phyloP scores from a whole-genome alignment of 1,140 invertebrate genomes.

The Coenobita brevimanus region DNA sequence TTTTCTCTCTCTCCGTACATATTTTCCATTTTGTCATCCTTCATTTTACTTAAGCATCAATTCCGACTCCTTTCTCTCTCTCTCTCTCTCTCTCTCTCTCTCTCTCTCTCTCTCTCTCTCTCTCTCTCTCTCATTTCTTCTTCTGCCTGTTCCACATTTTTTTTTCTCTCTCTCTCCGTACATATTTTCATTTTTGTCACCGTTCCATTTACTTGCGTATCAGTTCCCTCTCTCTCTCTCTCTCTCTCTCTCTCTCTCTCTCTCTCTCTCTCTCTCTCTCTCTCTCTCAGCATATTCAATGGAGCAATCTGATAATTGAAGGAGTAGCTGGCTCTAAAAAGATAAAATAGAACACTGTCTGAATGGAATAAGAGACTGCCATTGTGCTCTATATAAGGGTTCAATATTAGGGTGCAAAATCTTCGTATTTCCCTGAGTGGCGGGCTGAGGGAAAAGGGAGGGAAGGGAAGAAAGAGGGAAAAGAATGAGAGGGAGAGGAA shows the following conservation, averaged over 20 bases:
- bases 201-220: neutral
- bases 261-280: neutral
- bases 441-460: neutral
- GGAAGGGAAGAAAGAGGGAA: constrained; percentile 7
- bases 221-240: neutral
- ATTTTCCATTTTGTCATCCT: neutral
- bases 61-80: neutral
- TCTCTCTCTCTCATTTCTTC: no score
- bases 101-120: neutral
- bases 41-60: neutral
- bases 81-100: neutral
- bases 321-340: constrained; percentile 54
- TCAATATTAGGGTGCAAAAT: constrained; percentile 50
- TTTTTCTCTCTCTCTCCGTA: constrained; percentile 2
- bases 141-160: neutral
- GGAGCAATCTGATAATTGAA: constrained; percentile 68
- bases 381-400: constrained; percentile 60
- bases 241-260: neutral
- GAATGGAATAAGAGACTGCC: constrained; percentile 55
- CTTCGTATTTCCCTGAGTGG: neutral
- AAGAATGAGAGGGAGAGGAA: neutral
- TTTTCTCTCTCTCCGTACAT: neutral
- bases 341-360: constrained; percentile 58
- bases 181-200: neutral
- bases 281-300: constrained; percentile 52